A percentile compares a stretch with the other conserved stretches of the same genome.
Evolutionary conservation across 2,888 invertebrate genomes (phyloP).

Genomic region (Sympetrum striolatum): DNA sequence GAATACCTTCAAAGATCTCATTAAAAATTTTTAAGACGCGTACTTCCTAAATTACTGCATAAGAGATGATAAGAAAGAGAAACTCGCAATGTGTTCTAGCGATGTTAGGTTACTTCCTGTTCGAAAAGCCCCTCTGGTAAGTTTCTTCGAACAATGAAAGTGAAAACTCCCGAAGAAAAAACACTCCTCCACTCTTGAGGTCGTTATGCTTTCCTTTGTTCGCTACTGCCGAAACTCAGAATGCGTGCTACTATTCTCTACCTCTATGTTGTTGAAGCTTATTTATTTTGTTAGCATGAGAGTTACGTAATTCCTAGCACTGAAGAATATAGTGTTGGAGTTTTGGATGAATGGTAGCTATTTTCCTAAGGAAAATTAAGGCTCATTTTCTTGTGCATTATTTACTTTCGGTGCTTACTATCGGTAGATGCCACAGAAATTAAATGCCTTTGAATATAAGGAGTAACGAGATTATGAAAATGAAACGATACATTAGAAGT

Average conservation of each 20-base stretch:
- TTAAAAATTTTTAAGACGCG: too few relatives aligned
- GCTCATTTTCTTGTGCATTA: too few relatives aligned
- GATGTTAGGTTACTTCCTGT: background rate
- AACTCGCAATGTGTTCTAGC: background rate
- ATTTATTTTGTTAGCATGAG: background rate
- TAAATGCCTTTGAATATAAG: too few relatives aligned
- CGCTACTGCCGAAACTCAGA: background rate
- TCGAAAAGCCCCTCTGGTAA: background rate
- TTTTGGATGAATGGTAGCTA: too few relatives aligned
- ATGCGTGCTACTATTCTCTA: background rate
- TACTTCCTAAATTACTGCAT: too few relatives aligned
- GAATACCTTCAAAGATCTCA: too few relatives aligned
- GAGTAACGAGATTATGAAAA: too few relatives aligned
- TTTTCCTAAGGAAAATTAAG: too few relatives aligned
- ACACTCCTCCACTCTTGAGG: background rate
- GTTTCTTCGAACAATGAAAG: background rate
- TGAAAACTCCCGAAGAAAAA: background rate
- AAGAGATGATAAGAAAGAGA: background rate
- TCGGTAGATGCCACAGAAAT: too few relatives aligned
- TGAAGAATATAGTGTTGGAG: too few relatives aligned
- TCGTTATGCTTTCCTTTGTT: background rate
- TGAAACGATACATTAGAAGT: too few relatives aligned
- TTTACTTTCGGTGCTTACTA: too few relatives aligned
- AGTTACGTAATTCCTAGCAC: background rate
- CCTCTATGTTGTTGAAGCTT: background rate